phyloP scores from a whole-genome alignment of 2,797 vertebrate species.

The Chrysocyon brachyurus region DNA sequence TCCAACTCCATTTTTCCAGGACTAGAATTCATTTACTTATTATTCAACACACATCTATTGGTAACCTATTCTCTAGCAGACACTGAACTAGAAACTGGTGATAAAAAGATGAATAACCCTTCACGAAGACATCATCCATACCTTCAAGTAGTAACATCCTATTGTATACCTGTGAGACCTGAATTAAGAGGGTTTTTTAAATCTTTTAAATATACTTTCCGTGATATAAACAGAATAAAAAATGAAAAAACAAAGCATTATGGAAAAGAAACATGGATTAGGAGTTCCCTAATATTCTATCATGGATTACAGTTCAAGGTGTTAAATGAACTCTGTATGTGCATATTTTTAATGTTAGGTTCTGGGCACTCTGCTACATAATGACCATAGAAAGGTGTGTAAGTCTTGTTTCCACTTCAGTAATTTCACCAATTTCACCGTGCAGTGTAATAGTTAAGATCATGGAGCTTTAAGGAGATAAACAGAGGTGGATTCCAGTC shows the following conservation, averaged over 20 bases:
- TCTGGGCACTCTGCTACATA: neutral
- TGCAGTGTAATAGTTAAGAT: neutral
- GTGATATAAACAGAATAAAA: neutral
- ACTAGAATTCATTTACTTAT: slow-evolving; percentile 57
- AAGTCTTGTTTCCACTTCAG: neutral
- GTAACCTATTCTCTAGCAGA: neutral
- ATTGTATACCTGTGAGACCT: neutral
- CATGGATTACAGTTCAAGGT: neutral
- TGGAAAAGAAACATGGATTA: neutral
- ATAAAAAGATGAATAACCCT: slow-evolving; percentile 45
- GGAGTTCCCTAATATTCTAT: neutral
- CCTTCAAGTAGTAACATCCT: neutral
- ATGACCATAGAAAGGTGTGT: neutral
- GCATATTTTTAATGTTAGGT: neutral
- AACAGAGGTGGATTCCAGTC: neutral
- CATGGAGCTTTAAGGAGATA: neutral
- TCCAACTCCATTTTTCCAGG: slow-evolving; percentile 23
- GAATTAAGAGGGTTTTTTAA: neutral
- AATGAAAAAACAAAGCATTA: neutral
- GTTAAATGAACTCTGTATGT: neutral
- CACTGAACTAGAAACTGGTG: neutral
- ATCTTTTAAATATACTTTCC: neutral
- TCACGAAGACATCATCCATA: neutral
- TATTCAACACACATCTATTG: slow-evolving; percentile 27
- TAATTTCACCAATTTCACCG: neutral